These are phyloP conservation scores for Tuta absoluta DNA, from an alignment of 2,888 invertebrate species.

Conservation along the genomic window DNA sequence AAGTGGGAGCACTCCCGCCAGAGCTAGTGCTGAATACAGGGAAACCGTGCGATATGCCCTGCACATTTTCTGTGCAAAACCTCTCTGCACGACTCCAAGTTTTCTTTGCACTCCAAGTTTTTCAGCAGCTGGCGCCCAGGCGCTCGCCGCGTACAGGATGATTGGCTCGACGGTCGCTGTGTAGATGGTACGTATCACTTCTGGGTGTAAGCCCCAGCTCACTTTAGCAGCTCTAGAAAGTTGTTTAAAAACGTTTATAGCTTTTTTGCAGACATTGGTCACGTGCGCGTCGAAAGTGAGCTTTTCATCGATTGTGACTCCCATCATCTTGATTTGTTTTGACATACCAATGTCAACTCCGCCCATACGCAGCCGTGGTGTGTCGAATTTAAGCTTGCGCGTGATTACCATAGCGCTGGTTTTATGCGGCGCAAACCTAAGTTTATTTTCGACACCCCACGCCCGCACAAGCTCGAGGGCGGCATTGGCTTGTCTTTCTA, in stretches of 20 bases:
- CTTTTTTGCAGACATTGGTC: neutral
- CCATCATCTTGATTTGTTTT: neutral
- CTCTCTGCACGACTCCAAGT: too few relatives aligned
- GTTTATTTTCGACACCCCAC: too few relatives aligned
- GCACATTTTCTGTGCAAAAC: too few relatives aligned
- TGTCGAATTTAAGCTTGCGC: neutral
- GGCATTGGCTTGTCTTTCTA: neutral
- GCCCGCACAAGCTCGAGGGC: slow-evolving; percentile 2
- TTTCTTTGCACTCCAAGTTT: neutral
- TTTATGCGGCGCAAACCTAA: too few relatives aligned
- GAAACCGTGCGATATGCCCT: slow-evolving; percentile 21
- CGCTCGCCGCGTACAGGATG: slow-evolving; percentile 5
- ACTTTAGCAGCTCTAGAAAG: too few relatives aligned
- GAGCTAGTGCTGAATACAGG: slow-evolving; percentile 18
- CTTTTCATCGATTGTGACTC: neutral
- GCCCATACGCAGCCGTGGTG: neutral
- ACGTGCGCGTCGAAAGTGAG: slow-evolving; percentile 4
- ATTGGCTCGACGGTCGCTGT: too few relatives aligned
- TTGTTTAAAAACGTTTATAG: too few relatives aligned
- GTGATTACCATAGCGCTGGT: neutral
- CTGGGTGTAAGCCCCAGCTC: too few relatives aligned
- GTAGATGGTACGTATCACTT: too few relatives aligned
- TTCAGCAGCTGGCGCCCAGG: neutral
- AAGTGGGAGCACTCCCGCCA: slow-evolving; percentile 22
- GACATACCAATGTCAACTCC: slow-evolving; percentile 1